Base-by-base conservation (phyloP, 92 coral and sea anemone genomes). In the Epizoanthus ramosus region DNA sequence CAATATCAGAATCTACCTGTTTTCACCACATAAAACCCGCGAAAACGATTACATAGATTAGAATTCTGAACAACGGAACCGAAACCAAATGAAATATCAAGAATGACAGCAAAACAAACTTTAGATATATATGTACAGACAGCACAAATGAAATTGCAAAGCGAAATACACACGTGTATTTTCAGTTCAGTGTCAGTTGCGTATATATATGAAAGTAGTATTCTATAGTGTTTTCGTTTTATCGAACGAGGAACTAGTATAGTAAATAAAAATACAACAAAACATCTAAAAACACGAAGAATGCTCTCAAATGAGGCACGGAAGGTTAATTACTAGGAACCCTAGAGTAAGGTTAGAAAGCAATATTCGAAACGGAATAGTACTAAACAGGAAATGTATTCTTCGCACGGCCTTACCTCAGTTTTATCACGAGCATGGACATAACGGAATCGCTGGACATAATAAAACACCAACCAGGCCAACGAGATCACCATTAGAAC, bases 351-450 rank as follows among this genome's bases (percentile, higher is more conserved):
- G 54, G 12, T 22, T 35, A 10, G 22, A 54, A 18, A 54, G 10
- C 18, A 13, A 14, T 8, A 24, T 3, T 67, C 16, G 16, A 68
- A 24, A n/a, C 5, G 18, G 39, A 35, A 16, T 2, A 45, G 16
- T 3, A 53, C 5, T 16, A 71, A 35, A 71, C 41, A 25, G 18
- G n/a, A 18, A 63, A 35, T 3, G 3, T 67, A 43, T 53, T 19
- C 33, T 41, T 39, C 75, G 3, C 22, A 12, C 0, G 39, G 4
- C 2, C 98, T 88, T 89, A 95, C 99, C 94, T 97, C 99, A 50
- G 99, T 97, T 81, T 94, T 97, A 82, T 97, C 99, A 28, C 99
- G 93, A 74, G 99, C 98, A 47, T 97, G 98, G 0, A 97, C 94
- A 70, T 94, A 94, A 1, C 99, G 98, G 81, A 97, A 97, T 81